Percentiles rank a stretch among this genome's conserved stretches.
phyloP scores from a whole-genome alignment of 2,888 invertebrate species.

The Odontocolon sp. region DNA sequence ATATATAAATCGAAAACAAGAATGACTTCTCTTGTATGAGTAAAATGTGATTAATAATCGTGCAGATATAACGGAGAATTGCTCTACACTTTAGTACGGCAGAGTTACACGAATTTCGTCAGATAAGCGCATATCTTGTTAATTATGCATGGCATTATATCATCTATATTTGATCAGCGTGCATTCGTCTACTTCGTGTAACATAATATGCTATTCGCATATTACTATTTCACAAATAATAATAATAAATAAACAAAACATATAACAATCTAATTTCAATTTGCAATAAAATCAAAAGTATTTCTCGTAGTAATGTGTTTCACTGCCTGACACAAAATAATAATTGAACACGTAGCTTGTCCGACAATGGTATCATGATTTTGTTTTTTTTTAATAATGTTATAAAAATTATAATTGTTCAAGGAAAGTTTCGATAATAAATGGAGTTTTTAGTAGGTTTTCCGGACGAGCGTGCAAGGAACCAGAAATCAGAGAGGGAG shows the following conservation, averaged over 20 bases:
- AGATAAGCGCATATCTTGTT: neutral
- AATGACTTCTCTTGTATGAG: no score
- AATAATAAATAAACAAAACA: neutral
- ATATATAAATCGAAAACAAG: no score
- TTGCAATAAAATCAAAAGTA: neutral
- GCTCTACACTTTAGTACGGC: no score
- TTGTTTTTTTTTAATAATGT: no score
- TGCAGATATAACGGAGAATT: neutral
- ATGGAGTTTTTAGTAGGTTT: no score
- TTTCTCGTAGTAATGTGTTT: neutral
- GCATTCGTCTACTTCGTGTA: neutral
- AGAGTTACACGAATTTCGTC: neutral
- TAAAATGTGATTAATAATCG: neutral
- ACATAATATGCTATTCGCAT: neutral
- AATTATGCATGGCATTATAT: neutral
- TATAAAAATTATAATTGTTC: neutral
- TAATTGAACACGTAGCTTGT: no score
- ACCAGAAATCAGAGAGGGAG: constrained; percentile 76
- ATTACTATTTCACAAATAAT: neutral
- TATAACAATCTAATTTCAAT: neutral
- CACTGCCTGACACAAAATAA: no score
- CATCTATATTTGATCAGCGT: neutral
- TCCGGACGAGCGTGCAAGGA: constrained; percentile 66
- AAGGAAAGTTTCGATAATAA: neutral
- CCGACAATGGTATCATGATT: no score